Conservation (phyloP, 2,113 vertebrate genomes). For the Theristicus caerulescens region DNA sequence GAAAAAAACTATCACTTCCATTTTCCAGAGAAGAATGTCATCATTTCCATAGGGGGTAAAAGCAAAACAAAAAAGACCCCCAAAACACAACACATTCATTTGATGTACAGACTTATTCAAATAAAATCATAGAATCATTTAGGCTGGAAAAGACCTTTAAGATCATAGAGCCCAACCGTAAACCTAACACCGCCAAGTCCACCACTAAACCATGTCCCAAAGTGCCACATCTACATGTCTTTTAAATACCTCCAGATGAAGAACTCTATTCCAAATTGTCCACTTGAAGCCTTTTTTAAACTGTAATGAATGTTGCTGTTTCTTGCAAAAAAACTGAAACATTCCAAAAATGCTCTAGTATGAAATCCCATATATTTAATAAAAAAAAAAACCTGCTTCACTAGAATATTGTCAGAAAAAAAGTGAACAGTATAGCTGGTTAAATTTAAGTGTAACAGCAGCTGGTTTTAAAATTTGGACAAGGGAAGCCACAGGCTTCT, state of each 20-base stretch:
- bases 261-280: neutral
- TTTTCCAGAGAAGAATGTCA: neutral
- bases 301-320: neutral
- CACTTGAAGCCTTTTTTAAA: neutral
- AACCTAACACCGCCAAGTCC: neutral
- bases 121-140: neutral
- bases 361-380: neutral
- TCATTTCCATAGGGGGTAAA: neutral
- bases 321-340: neutral
- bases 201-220: neutral
- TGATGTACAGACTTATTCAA: neutral
- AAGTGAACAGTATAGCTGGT: neutral
- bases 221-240: neutral
- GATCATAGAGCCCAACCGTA: neutral
- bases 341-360: neutral
- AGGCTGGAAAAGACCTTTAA: neutral
- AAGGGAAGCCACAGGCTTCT: neutral
- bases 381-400: neutral
- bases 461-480: neutral
- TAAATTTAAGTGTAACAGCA: neutral
- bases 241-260: neutral
- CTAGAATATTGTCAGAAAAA: neutral
- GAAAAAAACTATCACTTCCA: neutral
- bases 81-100: neutral
- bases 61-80: neutral